Conservation (phyloP, 2,888 invertebrate genomes). For the Caenorhabditis drosophilae region DNA sequence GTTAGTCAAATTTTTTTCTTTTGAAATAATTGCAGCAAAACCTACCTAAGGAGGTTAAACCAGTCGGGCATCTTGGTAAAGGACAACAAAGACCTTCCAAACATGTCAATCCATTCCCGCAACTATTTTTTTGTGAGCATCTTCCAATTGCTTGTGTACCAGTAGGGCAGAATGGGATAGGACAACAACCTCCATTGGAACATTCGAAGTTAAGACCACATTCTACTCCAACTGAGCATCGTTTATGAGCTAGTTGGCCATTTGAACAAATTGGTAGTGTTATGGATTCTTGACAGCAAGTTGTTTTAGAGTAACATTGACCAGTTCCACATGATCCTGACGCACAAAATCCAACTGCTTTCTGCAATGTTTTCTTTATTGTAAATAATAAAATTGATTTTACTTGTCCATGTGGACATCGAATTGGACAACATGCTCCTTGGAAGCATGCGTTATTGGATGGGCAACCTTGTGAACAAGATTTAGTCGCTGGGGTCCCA, state of each 20-base stretch:
- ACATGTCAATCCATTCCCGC: conserved; percentile 52
- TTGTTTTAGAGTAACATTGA: conserved; percentile 44
- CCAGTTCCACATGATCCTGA: conserved; percentile 47
- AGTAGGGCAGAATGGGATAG: conserved; percentile 64
- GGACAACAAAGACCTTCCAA: conserved; percentile 61
- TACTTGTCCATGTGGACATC: conserved; percentile 55
- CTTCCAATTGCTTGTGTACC: conserved; percentile 51
- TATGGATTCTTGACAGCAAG: conserved; percentile 57
- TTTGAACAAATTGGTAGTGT: conserved; percentile 25
- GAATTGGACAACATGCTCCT: conserved; percentile 64
- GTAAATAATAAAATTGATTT: not conserved
- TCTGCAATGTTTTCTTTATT: conserved; percentile 20
- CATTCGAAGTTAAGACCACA: conserved; percentile 64
- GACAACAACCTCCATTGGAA: conserved; percentile 67
- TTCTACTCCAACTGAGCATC: conserved; percentile 39
- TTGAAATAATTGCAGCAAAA: too few species aligned
- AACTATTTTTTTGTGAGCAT: conserved; percentile 36
- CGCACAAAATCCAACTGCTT: conserved; percentile 51
- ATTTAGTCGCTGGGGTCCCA: conserved; percentile 49
- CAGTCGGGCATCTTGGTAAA: conserved; percentile 61
- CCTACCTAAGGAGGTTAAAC: conserved; percentile 49
- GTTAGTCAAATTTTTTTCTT: too few species aligned
- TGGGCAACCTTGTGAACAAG: conserved; percentile 45
- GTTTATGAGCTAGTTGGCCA: conserved; percentile 30
- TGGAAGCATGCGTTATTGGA: conserved; percentile 57